Evolutionary conservation across 2,888 invertebrate species (phyloP).

Genomic region (Scotopteryx bipunctaria): DNA sequence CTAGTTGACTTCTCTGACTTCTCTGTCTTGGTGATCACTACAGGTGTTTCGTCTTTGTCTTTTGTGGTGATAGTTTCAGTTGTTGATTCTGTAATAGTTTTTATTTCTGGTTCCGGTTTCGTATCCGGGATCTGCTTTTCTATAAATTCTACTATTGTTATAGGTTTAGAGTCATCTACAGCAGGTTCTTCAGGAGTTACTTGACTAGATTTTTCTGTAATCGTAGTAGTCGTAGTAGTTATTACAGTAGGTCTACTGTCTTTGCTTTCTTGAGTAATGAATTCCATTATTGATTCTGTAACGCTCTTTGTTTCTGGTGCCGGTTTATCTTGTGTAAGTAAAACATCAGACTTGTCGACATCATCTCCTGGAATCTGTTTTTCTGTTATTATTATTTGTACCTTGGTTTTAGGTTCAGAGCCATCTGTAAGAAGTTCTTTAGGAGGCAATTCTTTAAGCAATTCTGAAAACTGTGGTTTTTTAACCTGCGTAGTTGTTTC

Average conservation of each 20-base stretch:
- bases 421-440: conserved; percentile 4
- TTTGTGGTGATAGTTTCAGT: neutral
- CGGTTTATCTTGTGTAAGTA: conserved; percentile 3
- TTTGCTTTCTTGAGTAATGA: conserved; percentile 41
- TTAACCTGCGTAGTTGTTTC: conserved; percentile 9
- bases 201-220: conserved; percentile 37
- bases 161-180: conserved; percentile 34
- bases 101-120: neutral
- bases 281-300: conserved; percentile 40
- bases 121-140: no score
- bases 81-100: neutral
- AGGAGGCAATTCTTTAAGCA: neutral
- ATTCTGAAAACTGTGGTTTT: neutral
- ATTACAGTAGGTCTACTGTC: neutral
- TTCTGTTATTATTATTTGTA: conserved; percentile 15
- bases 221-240: conserved; percentile 2
- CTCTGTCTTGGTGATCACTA: neutral
- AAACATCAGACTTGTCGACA: conserved; percentile 8
- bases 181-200: conserved; percentile 42
- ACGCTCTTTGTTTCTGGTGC: conserved; percentile 31
- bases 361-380: conserved; percentile 11
- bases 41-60: neutral
- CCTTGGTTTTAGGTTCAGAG: conserved; percentile 7
- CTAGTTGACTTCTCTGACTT: no score
- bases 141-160: neutral